Conservation (phyloP, 2,797 vertebrate genomes). For the Enoplosus armatus region DNA sequence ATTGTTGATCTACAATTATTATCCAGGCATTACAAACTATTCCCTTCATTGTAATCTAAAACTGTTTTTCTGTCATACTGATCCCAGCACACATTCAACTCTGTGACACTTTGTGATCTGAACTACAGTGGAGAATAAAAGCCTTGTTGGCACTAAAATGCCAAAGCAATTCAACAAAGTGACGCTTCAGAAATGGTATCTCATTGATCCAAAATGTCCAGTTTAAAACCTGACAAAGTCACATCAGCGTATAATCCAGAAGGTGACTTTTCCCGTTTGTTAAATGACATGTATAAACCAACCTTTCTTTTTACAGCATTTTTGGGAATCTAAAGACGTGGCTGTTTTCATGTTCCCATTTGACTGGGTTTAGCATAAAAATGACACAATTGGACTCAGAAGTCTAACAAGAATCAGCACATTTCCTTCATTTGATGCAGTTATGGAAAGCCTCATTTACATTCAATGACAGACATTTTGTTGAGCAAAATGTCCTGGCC, state of each 20-base stretch:
- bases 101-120: conserved; percentile 2
- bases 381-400: too few relatives aligned
- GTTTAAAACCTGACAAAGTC: conserved; percentile 2
- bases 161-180: background rate
- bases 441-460: background rate
- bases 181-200: background rate
- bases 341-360: too few relatives aligned
- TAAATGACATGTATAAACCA: background rate
- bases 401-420: background rate
- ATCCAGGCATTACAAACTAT: background rate
- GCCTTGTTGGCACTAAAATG: background rate
- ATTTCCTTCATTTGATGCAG: background rate
- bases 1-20: background rate
- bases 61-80: background rate
- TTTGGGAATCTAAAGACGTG: background rate
- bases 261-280: background rate
- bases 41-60: background rate
- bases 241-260: background rate
- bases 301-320: background rate
- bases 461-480: background rate
- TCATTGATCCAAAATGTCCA: background rate
- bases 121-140: background rate
- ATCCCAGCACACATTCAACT: background rate
- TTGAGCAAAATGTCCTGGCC: background rate
- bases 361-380: too few relatives aligned